Percentiles rank a stretch among this genome's conserved stretches.
Evolutionary conservation across 2,888 invertebrate genomes (phyloP).

Genomic region (Drosophila mimica): DNA sequence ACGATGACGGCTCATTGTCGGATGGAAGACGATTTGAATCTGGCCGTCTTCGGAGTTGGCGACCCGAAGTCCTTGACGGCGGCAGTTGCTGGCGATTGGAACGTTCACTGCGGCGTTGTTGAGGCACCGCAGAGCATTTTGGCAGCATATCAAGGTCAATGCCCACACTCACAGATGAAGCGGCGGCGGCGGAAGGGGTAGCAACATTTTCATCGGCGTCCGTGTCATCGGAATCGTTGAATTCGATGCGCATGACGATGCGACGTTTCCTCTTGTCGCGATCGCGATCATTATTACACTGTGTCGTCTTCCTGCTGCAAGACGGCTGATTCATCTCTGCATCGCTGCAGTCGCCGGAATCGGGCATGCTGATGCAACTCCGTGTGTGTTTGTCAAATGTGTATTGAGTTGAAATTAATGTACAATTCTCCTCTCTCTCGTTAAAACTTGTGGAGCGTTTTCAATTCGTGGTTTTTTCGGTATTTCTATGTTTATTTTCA

Average conservation of each 20-base stretch:
- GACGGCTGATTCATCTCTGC: conserved; percentile 74
- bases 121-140: conserved; percentile 58
- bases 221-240: conserved; percentile 82
- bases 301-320: conserved; percentile 53
- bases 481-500: conserved; percentile 55
- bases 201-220: conserved; percentile 51
- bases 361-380: conserved; percentile 73
- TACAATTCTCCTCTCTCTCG: conserved; percentile 41
- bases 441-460: conserved; percentile 31
- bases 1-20: conserved; percentile 57
- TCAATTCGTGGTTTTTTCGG: conserved; percentile 22
- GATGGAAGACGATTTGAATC: conserved; percentile 35
- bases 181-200: conserved; percentile 6
- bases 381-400: conserved; percentile 38
- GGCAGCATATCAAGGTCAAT: conserved; percentile 64
- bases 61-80: conserved; percentile 52
- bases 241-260: conserved; percentile 84
- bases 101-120: conserved; percentile 50
- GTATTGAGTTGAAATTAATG: conserved; percentile 29
- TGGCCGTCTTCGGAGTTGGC: conserved; percentile 55
- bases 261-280: conserved; percentile 77
- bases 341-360: conserved; percentile 69
- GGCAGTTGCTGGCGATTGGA: conserved; percentile 14
- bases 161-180: conserved; percentile 14
- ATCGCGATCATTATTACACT: conserved; percentile 27